phyloP scores from a whole-genome alignment of 2,888 invertebrate genomes.

The Stenoptilia bipunctidactyla region DNA sequence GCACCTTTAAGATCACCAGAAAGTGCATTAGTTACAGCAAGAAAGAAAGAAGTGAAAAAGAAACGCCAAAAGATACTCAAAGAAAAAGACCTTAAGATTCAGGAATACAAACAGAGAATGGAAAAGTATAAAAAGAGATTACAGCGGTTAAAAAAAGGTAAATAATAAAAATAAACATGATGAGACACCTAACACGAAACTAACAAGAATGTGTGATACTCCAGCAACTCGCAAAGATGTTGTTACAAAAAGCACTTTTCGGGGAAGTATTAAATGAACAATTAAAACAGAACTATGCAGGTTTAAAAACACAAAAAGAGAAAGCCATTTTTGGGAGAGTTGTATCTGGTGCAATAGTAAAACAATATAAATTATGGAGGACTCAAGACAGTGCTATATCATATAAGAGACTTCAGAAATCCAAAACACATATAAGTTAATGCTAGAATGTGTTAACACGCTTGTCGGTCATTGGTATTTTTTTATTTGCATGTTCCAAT shows the following conservation, averaged over 20 bases:
- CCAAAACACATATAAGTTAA: no score
- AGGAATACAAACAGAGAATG: constrained; percentile 9
- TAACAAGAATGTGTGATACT: constrained; percentile 14
- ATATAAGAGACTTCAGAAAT: no score
- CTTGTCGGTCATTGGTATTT: no score
- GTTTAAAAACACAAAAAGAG: constrained; percentile 9
- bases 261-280: constrained; percentile 15
- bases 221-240: constrained; percentile 16
- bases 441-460: no score
- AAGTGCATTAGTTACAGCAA: constrained; percentile 4
- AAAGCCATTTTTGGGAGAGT: constrained; percentile 10
- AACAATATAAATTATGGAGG: no score
- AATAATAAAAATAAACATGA: constrained; percentile 9
- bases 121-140: constrained; percentile 14
- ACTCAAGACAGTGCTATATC: no score
- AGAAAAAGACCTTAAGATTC: constrained; percentile 10
- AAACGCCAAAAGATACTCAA: constrained; percentile 8
- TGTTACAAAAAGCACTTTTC: constrained; percentile 14
- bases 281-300: constrained; percentile 13
- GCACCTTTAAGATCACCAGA: constrained; percentile 4
- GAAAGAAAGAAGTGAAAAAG: constrained; percentile 9
- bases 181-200: constrained; percentile 17
- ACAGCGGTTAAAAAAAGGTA: constrained; percentile 12
- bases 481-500: no score
- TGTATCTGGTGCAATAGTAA: constrained; percentile 6